Evolutionary conservation across 2,113 vertebrate species (phyloP).

Genomic region (Taurulus bubalis): DNA sequence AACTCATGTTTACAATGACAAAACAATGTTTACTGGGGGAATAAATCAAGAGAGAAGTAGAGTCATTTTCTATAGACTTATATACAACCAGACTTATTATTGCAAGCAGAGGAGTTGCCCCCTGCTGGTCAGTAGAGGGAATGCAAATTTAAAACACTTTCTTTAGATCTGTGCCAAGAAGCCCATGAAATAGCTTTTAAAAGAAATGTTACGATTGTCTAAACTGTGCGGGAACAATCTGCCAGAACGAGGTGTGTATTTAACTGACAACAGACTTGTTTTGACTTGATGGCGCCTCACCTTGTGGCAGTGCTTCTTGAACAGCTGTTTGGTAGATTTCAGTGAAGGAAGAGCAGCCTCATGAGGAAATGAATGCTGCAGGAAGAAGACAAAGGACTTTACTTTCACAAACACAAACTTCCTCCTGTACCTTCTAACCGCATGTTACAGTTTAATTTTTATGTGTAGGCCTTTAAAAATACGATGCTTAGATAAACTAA

Average conservation of each 20-base stretch:
- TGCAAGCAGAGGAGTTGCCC: no score
- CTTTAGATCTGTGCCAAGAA: neutral
- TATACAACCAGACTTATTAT: neutral
- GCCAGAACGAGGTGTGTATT: neutral
- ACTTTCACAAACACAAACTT: neutral
- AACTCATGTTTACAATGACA: no score
- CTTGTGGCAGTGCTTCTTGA: conserved; percentile 76
- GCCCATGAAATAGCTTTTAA: neutral
- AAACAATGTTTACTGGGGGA: no score
- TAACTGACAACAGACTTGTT: neutral
- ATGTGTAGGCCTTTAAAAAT: neutral
- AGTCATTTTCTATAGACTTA: neutral
- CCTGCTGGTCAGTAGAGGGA: neutral
- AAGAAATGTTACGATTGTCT: neutral
- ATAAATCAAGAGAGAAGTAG: no score
- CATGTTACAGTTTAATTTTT: neutral
- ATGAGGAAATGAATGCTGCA: conserved; percentile 58
- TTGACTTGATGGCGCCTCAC: conserved; percentile 51
- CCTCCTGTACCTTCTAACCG: neutral
- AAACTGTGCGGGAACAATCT: neutral
- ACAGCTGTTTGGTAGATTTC: conserved; percentile 50
- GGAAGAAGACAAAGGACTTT: conserved; percentile 7
- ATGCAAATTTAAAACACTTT: neutral
- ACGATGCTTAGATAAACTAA: neutral
- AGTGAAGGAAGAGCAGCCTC: conserved; percentile 70